These are phyloP conservation scores for Drosophila crucigera DNA, from an alignment of 2,888 invertebrate genomes.

Conservation along the genomic window DNA sequence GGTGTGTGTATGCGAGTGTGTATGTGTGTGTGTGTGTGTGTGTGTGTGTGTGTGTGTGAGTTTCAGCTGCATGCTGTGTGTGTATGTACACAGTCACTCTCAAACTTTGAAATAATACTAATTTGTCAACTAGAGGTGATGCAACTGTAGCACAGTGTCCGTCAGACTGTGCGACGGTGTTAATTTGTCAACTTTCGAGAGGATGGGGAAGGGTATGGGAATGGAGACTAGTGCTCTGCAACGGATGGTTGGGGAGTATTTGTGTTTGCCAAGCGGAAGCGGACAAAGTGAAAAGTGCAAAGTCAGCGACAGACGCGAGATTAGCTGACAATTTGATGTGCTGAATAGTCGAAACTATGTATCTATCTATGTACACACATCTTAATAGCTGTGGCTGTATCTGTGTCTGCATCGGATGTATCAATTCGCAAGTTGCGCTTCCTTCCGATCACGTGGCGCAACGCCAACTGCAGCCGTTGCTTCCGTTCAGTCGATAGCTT, in stretches of 20 bases:
- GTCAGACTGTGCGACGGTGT: background rate
- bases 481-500: conserved; percentile 78
- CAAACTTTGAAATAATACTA: background rate
- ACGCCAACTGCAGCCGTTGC: conserved; percentile 74
- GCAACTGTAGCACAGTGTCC: conserved; percentile 17
- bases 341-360: conserved; percentile 1
- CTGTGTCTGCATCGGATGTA: conserved; percentile 74
- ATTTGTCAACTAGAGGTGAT: background rate
- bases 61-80: background rate
- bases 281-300: conserved; percentile 54
- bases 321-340: conserved; percentile 71
- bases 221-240: too few relatives aligned
- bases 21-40: background rate
- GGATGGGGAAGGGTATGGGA: background rate
- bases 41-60: background rate
- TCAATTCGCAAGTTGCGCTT: conserved; percentile 80
- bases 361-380: conserved; percentile 2
- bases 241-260: background rate
- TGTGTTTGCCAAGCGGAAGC: conserved; percentile 16
- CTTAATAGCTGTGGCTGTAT: conserved; percentile 23
- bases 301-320: conserved; percentile 66
- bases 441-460: conserved; percentile 80
- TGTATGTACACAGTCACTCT: background rate
- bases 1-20: conserved; percentile 11
- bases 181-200: conserved; percentile 12